Percentiles rank a stretch among this genome's conserved stretches.
Evolutionary conservation across 2,797 vertebrate genomes (phyloP).

Genomic region (Lagocephalus sceleratus): DNA sequence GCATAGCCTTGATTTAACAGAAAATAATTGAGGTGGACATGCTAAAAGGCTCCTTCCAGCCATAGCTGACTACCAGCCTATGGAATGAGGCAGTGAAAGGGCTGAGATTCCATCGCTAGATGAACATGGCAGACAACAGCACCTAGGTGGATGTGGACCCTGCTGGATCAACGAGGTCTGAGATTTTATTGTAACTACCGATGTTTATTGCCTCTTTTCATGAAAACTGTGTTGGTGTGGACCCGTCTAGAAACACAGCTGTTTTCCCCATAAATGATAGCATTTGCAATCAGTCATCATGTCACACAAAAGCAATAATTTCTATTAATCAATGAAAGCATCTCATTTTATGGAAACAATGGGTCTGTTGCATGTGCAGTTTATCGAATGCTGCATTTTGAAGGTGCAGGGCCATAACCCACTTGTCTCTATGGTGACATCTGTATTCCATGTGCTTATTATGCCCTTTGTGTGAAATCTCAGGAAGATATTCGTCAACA

Average conservation of each 20-base stretch:
- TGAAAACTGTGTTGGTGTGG: slow-evolving; percentile 39
- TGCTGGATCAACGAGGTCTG: slow-evolving; percentile 41
- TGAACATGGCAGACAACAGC: slow-evolving; percentile 27
- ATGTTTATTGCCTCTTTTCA: slow-evolving; percentile 43
- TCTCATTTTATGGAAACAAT: slow-evolving; percentile 48
- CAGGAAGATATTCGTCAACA: slow-evolving; percentile 60
- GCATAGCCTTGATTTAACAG: slow-evolving; percentile 16
- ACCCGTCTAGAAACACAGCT: slow-evolving; percentile 46
- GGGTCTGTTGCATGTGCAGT: slow-evolving; percentile 42
- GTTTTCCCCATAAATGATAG: slow-evolving; percentile 55
- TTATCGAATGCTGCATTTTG: slow-evolving; percentile 47
- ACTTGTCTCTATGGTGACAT: slow-evolving; percentile 36
- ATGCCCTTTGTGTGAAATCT: slow-evolving; percentile 58
- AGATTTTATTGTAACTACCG: slow-evolving; percentile 54
- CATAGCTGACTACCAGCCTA: slow-evolving; percentile 21
- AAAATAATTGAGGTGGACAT: slow-evolving; percentile 10
- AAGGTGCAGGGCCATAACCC: slow-evolving; percentile 53
- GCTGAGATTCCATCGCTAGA: slow-evolving; percentile 32
- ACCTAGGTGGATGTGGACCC: slow-evolving; percentile 36
- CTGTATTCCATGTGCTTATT: slow-evolving; percentile 38
- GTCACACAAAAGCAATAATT: slow-evolving; percentile 73
- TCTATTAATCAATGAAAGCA: slow-evolving; percentile 52
- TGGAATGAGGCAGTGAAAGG: slow-evolving; percentile 16
- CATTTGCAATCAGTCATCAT: slow-evolving; percentile 59
- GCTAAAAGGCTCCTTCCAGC: slow-evolving; percentile 34